Evolutionary conservation across 2,113 vertebrate genomes (phyloP).

Genomic region (Nyctibius bracteatus): DNA sequence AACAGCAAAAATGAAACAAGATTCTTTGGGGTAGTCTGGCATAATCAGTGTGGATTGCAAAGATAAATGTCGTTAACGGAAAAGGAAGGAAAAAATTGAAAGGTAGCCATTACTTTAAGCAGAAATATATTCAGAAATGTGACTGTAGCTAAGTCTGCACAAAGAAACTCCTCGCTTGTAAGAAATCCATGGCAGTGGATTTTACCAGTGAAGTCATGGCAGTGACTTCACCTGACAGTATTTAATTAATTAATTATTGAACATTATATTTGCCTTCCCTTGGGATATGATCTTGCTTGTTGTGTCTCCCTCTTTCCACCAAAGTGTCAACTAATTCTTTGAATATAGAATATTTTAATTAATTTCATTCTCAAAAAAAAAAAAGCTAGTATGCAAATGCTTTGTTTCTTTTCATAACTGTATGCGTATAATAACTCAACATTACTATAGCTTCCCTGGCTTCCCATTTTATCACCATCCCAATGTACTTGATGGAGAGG

Average conservation of each 20-base stretch:
- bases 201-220: too few relatives aligned
- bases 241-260: slow-evolving; percentile 28
- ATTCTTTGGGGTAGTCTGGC: neutral
- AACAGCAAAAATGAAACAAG: neutral
- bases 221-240: neutral
- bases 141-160: neutral
- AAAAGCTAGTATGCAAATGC: neutral
- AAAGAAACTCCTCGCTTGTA: neutral
- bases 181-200: neutral
- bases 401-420: neutral
- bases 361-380: neutral
- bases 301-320: neutral
- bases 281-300: neutral
- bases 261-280: neutral
- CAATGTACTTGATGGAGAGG: neutral
- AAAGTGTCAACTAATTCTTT: neutral
- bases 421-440: neutral
- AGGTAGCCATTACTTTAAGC: neutral
- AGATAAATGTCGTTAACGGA: neutral
- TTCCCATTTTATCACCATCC: neutral
- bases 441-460: neutral
- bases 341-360: neutral
- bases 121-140: neutral
- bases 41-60: neutral
- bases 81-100: neutral